Evolutionary conservation across 2,113 vertebrate species (phyloP), one percentile per base, ranked within the genome.

Genomic region (Chaenocephalus aceratus): DNA sequence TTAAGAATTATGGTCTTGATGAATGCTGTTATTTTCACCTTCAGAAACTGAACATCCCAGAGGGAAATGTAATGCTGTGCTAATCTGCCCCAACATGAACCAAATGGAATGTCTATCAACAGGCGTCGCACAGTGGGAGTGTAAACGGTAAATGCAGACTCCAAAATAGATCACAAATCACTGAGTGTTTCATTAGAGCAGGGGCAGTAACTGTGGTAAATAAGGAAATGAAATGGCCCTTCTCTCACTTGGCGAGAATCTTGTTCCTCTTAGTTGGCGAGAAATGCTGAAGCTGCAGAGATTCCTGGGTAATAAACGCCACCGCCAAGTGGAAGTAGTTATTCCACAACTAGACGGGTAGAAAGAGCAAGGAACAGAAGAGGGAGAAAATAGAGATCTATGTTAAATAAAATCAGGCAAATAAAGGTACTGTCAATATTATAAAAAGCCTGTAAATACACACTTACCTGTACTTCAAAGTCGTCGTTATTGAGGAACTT

Each of bases 261-360:
- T 98, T 99, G 96, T 95, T 97, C 93, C 96, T 96, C 88, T 99
- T 99, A 68, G 97, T 97, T 18, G 96, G 95, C 0, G 98, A 99
- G 76, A 99, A 97, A 86, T 98, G 96, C 93, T 99, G 96, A 78
- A 99, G 96, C 92, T 99, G 98, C 90, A 99, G 94, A 73, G 98
- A 98, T 86, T 99, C 97, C 89, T 99, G 98, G 78, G 98, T 99
- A 94, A 99, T 99, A 90, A 99, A 99, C 65, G 97, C 97, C 93
- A 99, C 98, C 1, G 97, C 97, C 95, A 99, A 96, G 94, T 99
- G 97, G 94, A 99, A 99, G 90, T 99, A 99, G 94, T 99, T 99
- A 95, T 99, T 99, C 98, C 98, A 99, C 77, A 99, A 94, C 98
- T 99, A 94, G 93, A 83, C 71, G n/a, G 56, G 57, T 56, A 65